These are phyloP conservation scores for Campylomormyrus numenius DNA, from an alignment of 2,113 vertebrate species.

Conservation along the genomic window DNA sequence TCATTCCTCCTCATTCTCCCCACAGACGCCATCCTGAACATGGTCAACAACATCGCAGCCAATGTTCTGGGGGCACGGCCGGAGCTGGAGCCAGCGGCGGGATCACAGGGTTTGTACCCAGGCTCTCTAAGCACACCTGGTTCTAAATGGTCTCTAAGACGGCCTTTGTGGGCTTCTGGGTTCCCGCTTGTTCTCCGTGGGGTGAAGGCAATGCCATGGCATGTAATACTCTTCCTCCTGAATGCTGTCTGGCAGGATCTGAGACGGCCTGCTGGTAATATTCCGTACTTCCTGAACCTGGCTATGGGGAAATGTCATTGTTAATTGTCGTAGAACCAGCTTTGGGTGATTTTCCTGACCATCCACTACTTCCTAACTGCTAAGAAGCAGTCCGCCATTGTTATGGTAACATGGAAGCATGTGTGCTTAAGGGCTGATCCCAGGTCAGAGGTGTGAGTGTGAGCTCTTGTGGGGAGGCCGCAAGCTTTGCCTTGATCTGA, in stretches of 20 bases:
- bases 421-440: background rate
- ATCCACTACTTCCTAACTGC: background rate
- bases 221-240: background rate
- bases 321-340: background rate
- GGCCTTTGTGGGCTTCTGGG: background rate
- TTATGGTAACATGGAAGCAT: background rate
- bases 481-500: background rate
- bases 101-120: constrained; percentile 66
- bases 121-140: background rate
- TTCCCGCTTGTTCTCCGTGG: background rate
- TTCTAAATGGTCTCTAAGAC: background rate
- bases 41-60: constrained; percentile 98
- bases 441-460: background rate
- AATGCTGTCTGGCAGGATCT: background rate
- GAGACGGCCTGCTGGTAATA: background rate
- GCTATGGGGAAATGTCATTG: background rate
- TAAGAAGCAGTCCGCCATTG: background rate
- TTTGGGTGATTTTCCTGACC: background rate
- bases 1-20: constrained; percentile 24
- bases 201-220: background rate
- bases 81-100: constrained; percentile 60
- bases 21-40: constrained; percentile 91
- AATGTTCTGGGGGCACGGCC: constrained; percentile 91
- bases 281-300: background rate
- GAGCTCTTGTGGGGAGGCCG: background rate